These are phyloP conservation scores for Papilio demoleus DNA, from an alignment of 2,888 invertebrate species.

Conservation along the genomic window DNA sequence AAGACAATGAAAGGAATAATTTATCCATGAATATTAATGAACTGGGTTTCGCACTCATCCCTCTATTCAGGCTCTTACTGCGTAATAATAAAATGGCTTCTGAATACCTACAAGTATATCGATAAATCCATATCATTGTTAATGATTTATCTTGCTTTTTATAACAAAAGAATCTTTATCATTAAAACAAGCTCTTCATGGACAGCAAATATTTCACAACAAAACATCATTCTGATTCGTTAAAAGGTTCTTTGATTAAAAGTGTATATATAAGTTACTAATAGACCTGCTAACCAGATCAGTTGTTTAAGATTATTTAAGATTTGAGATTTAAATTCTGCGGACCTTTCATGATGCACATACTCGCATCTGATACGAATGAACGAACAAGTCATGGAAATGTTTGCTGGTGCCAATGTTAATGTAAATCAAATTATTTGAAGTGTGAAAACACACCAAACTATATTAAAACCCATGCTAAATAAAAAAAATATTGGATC, in stretches of 20 bases:
- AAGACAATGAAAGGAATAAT: slow-evolving; percentile 76
- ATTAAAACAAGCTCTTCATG: not conserved
- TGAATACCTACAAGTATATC: slow-evolving; percentile 55
- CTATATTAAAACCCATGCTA: no score
- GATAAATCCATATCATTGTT: slow-evolving; percentile 57
- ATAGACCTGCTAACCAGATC: not conserved
- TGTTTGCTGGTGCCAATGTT: not conserved
- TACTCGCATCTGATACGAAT: not conserved
- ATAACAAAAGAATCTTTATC: slow-evolving; percentile 3
- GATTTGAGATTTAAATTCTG: not conserved
- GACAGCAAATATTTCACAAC: no score
- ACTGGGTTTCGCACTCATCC: slow-evolving; percentile 69
- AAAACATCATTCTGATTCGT: no score
- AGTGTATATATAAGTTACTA: no score
- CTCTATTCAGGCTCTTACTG: slow-evolving; percentile 65
- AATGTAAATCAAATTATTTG: not conserved
- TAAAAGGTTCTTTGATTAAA: no score
- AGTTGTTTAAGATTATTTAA: not conserved
- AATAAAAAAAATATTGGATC: no score
- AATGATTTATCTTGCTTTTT: slow-evolving; percentile 33
- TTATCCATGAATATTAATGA: slow-evolving; percentile 79
- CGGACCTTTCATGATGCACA: not conserved
- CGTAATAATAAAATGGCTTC: slow-evolving; percentile 70
- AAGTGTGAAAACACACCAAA: not conserved
- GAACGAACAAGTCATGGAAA: not conserved